A percentile compares a stretch with the other conserved stretches of the same genome.
phyloP scores from a whole-genome alignment of 2,797 vertebrate species.

The Naso thynnoides region DNA sequence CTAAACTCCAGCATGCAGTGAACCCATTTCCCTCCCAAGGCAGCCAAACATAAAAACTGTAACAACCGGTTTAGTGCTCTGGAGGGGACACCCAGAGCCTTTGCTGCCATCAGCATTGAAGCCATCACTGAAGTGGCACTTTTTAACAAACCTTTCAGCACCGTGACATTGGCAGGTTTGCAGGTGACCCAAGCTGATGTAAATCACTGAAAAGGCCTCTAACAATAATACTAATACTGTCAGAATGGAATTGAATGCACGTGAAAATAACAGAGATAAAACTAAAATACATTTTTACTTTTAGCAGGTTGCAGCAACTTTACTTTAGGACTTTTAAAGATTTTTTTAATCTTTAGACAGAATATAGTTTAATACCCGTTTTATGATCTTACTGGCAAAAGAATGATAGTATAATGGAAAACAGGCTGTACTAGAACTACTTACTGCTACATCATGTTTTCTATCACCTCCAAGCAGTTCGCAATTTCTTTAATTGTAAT shows the following conservation, averaged over 20 bases:
- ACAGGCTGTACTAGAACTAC: not conserved
- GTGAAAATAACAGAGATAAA: not conserved
- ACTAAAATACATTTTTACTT: not conserved
- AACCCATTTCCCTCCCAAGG: conserved; percentile 46
- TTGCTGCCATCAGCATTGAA: conserved; percentile 32
- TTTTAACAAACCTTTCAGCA: conserved; percentile 50
- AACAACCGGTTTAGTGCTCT: conserved; percentile 51
- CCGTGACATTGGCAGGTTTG: conserved; percentile 36
- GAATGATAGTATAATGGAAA: not conserved
- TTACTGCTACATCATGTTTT: not conserved
- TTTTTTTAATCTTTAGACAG: not conserved
- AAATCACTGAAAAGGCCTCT: conserved; percentile 18
- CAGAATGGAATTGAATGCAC: not conserved
- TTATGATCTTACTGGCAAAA: not conserved
- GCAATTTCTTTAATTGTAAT: not conserved
- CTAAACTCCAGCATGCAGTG: conserved; percentile 58
- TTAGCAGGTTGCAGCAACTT: not conserved
- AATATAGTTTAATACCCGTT: not conserved
- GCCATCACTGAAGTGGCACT: conserved; percentile 47
- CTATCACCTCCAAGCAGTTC: not conserved
- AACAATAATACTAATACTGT: not conserved
- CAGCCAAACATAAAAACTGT: conserved; percentile 45
- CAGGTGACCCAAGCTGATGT: conserved; percentile 36
- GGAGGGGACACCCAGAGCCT: conserved; percentile 24
- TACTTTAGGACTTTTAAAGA: not conserved